Percentiles rank a stretch among this genome's conserved stretches.
Evolutionary conservation across 2,888 invertebrate genomes (phyloP).

Genomic region (Protonemura montana): DNA sequence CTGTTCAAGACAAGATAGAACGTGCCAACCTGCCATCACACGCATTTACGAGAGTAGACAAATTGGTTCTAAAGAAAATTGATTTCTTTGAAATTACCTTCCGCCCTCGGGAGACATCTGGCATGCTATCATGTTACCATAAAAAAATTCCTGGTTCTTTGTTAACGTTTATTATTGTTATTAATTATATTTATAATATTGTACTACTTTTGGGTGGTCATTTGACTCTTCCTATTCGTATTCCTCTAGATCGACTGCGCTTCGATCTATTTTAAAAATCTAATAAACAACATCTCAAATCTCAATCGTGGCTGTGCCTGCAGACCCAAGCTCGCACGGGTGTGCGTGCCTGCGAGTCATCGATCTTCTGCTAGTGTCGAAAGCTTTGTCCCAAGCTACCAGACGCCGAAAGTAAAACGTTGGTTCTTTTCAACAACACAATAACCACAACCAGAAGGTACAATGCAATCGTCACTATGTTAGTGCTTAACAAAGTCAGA

Average conservation of each 20-base stretch:
- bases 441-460: too few relatives aligned
- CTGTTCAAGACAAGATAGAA: too few relatives aligned
- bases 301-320: neutral
- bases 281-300: neutral
- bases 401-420: neutral
- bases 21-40: too few relatives aligned
- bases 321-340: neutral
- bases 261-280: conserved; percentile 16
- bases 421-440: too few relatives aligned
- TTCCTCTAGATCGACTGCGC: neutral
- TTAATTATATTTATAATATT: neutral
- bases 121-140: neutral
- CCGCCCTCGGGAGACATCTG: neutral
- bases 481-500: too few relatives aligned
- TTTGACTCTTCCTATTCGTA: conserved; percentile 12
- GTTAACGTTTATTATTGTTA: neutral
- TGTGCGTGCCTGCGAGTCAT: neutral
- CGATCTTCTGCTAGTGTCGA: neutral
- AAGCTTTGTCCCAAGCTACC: neutral
- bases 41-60: too few relatives aligned
- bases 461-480: neutral
- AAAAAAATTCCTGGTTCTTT: neutral
- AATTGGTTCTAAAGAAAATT: neutral
- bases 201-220: neutral
- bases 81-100: neutral